Evolutionary conservation across 2,888 invertebrate species (phyloP), one percentile per base, ranked within the genome.

Genomic region (Ischnus inquisitorius): DNA sequence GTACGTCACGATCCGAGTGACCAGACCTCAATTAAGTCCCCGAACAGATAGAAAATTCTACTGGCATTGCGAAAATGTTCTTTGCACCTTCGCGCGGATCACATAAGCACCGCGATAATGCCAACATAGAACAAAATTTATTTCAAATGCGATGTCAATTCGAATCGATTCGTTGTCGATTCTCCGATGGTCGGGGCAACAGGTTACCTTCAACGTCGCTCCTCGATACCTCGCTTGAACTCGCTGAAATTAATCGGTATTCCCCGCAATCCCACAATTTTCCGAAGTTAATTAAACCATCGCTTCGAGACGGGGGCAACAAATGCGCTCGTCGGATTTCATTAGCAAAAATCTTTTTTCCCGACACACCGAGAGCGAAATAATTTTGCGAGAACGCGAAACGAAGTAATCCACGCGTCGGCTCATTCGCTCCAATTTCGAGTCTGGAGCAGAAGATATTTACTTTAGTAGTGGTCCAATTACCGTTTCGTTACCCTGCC

Each of bases 21-120:
- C 78, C 78, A 51, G 75, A 71, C 85, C 87, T 88, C 87, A 87
- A 89, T 89, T 86, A 86, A 87, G 86, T 85, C 88, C 86, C 84
- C 84, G 88, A 88, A 87, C 87, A 89, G 86, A 88, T 83, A 71
- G 74, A 39, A 60, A 57, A 67, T 72, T 65, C 69, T 71, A 68
- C 64, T 67, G 62, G 48, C 19, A 10, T 16, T 22, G 2, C 16
- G 3, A 54, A 16, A 22, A 10, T 12, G 16, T 54, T 19, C 22
- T 0, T 54, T 12, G 10, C 3, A 10, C 6, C 6, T 51, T 54
- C 54, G 8, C 12, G 8, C 34, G 4, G 0, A 1, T 34, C 34
- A 34, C 34, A 34, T 5, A 34, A 4, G 5, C 8, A 0, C 6
- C 51, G 8, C 16, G 51, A 16, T 3, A 19, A 16, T 16, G 43